Conservation (phyloP, 2,797 vertebrate genomes). For the Capromys pilorides region DNA sequence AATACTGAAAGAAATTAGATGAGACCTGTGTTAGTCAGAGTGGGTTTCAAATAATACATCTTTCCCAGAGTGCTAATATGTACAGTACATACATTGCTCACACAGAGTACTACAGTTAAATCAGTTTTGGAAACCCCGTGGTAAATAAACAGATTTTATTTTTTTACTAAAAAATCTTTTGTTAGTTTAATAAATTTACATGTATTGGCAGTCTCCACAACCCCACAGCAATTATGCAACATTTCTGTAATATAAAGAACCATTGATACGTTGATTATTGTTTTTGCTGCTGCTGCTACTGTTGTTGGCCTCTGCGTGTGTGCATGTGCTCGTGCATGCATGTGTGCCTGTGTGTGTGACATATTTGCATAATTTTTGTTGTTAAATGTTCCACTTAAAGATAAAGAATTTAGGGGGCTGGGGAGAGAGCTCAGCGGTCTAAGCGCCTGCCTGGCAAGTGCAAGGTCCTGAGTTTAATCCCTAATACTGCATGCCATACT, state of each 20-base stretch:
- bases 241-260: constrained; percentile 21
- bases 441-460: no score
- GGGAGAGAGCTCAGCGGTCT: no score
- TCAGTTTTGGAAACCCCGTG: neutral
- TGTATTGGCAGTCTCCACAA: neutral
- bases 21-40: neutral
- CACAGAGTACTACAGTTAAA: neutral
- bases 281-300: neutral
- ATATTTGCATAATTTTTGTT: neutral
- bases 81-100: neutral
- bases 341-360: no score
- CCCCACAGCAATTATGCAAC: neutral
- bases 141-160: neutral
- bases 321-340: neutral
- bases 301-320: neutral
- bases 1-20: neutral
- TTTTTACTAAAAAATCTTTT: constrained; percentile 1
- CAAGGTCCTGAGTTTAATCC: no score
- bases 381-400: neutral
- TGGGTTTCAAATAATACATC: neutral
- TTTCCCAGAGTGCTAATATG: neutral
- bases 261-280: neutral
- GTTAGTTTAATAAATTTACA: constrained; percentile 43
- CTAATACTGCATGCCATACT: no score
- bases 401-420: neutral